Base-by-base conservation (phyloP, 2,113 vertebrate genomes). In the Telmatochromis bifrenatus region DNA sequence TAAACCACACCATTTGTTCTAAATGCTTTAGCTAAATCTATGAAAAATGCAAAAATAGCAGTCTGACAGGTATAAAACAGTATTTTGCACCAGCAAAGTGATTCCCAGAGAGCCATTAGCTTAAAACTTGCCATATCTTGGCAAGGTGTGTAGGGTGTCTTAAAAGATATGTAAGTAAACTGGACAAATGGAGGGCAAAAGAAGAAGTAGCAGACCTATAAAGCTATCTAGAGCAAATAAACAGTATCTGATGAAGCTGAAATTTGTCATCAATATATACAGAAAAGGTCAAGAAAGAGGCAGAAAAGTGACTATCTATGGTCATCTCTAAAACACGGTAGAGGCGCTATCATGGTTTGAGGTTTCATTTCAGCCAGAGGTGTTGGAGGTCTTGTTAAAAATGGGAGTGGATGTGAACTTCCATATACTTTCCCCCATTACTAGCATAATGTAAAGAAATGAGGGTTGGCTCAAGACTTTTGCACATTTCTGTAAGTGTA, bases 381-480 rank as follows among this genome's bases (percentile, higher is more conserved):
- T 37, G 60, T 65, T 37, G 60, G 33, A 37, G 33, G 35, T 68
- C 3, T 13, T 68, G 35, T 39, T 68, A 39, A 68, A 68, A 58
- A 58, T 58, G 55, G 55, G 23, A 58, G 13, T 58, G 55, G 23
- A 58, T 58, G 23, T 0, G 13, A 28, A 58, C 55, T 28, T 70
- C 1, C 65, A 70, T 7, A n/a, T 37, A 65, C 0, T n/a, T 0
- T 0, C 31, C 31, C 33, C 55, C 54, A 8, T 9, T 28, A 42
- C n/a, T 70, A 45, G 21, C n/a, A 42, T 45, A 10, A 45, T 73
- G 8, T 73, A 73, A 73, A 37, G 60, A 45, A 26, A 73, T 17
- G 13, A 26, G 5, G 13, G 21, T 2, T 73, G 37, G 37, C 68
- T 73, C 21, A 7, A 45, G 21, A 21, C 13, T 45, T 17, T 26